phyloP scores from a whole-genome alignment of 2,797 vertebrate species.

The Petrocephalus sullivani region DNA sequence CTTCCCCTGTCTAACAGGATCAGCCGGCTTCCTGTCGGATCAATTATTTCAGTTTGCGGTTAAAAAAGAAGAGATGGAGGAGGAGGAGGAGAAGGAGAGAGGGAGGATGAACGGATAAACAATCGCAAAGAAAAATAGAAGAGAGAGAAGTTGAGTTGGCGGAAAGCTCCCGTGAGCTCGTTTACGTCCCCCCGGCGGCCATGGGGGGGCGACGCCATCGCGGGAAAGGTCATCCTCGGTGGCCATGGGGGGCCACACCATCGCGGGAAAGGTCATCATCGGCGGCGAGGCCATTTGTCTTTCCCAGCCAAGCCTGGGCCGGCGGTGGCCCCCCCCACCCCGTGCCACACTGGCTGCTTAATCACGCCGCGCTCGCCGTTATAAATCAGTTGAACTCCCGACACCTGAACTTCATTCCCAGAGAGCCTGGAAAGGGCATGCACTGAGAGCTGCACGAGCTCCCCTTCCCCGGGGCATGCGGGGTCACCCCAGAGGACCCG shows the following conservation, averaged over 20 bases:
- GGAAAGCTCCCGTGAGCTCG: constrained; percentile 44
- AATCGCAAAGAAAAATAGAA: background rate
- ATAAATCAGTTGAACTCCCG: constrained; percentile 76
- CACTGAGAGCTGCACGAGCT: constrained; percentile 33
- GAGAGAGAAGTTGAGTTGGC: background rate
- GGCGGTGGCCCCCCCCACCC: constrained; percentile 57
- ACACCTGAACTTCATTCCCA: constrained; percentile 70
- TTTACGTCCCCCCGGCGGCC: constrained; percentile 42
- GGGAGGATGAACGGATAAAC: background rate
- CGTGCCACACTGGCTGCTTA: constrained; percentile 56
- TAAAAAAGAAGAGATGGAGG: background rate
- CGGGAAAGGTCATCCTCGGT: constrained; percentile 65
- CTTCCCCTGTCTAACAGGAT: constrained; percentile 23
- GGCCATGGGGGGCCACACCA: constrained; percentile 52
- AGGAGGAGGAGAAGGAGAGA: background rate
- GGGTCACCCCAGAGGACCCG: background rate
- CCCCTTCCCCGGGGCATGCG: background rate
- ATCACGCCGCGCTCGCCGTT: constrained; percentile 62
- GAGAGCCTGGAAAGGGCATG: constrained; percentile 64
- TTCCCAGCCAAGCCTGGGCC: constrained; percentile 56
- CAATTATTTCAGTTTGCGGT: constrained; percentile 27
- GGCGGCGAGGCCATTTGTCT: constrained; percentile 60
- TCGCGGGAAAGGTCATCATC: constrained; percentile 64
- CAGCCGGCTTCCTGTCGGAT: constrained; percentile 24
- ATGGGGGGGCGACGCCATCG: constrained; percentile 51